These are phyloP conservation scores for Dromococcyx pavoninus DNA, from an alignment of 2,797 vertebrate genomes.

Conservation along the genomic window DNA sequence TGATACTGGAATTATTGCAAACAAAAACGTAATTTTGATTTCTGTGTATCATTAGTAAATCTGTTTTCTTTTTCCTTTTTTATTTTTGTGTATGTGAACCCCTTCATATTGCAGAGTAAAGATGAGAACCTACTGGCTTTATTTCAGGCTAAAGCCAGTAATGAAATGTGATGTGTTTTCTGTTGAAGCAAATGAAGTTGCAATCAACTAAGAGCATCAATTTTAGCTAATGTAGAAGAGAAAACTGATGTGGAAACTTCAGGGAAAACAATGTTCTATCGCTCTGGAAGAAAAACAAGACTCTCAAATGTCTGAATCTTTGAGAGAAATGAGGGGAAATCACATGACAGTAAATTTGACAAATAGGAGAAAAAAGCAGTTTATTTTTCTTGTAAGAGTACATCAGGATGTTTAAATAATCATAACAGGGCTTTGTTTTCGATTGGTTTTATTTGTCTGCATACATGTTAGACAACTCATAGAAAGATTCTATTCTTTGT, in stretches of 20 bases:
- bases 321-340: background rate
- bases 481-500: background rate
- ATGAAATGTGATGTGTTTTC: background rate
- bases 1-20: background rate
- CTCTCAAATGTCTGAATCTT: background rate
- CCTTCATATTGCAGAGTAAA: background rate
- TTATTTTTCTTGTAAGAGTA: background rate
- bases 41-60: background rate
- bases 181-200: background rate
- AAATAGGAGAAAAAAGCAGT: background rate
- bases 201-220: background rate
- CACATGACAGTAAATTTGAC: background rate
- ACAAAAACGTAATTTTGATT: background rate
- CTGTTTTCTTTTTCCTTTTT: too few relatives aligned
- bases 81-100: background rate
- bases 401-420: background rate
- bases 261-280: background rate
- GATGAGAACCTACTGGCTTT: background rate
- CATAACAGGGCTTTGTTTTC: background rate
- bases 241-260: background rate
- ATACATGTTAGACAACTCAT: background rate
- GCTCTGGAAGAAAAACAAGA: background rate
- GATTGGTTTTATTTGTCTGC: background rate
- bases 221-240: background rate
- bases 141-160: background rate